Base-by-base conservation (phyloP, 1,140 invertebrate genomes). In the Solenopsis invicta region DNA sequence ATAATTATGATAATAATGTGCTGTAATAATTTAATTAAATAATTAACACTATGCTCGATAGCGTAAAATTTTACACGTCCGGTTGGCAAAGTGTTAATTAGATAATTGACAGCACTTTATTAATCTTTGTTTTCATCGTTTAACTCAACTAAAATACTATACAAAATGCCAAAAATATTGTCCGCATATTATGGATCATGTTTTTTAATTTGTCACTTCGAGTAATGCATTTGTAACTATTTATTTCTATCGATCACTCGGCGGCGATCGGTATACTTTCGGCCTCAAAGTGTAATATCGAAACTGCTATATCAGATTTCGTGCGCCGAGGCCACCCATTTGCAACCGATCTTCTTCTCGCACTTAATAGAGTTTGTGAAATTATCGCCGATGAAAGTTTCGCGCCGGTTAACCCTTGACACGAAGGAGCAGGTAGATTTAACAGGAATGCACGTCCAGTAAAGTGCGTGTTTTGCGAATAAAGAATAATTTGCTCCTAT, bases 321-420 rank as follows among this genome's bases (percentile, higher is more conserved):
- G 16, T 48, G 34, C 45, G 21, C 13, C 48, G 48, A 80, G 62
- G 62, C 62, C 48, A 80, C 62, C 62, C 77, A 80, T 80, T 81
- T 71, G 66, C 50, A 50, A 54, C 6, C 61, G 86, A 87, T 76
- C 74, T 66, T 50, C 61, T 41, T 50, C 21, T 69, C 45, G 62
- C 62, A 50, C 72, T 85, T 85, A 52, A 85, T 76, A 85, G 18
- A 87, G 81, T 87, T 66, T 77, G 66, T 21, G 71, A 85, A 69
- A 87, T 87, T 75, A 85, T 85, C 29, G 48, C 72, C 48, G 74
- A 77, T 41, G 72, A 62, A 64, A 50, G 21, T 85, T 64, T 85
- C 29, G 61, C 72, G 52, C 64, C 34, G 48, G 77, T 80, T 81
- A 81, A 81, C 78, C 78, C 50, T 81, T 81, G 78, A 81, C 78